phyloP scores from a whole-genome alignment of 2,113 vertebrate species.

The Microtus ochrogaster region DNA sequence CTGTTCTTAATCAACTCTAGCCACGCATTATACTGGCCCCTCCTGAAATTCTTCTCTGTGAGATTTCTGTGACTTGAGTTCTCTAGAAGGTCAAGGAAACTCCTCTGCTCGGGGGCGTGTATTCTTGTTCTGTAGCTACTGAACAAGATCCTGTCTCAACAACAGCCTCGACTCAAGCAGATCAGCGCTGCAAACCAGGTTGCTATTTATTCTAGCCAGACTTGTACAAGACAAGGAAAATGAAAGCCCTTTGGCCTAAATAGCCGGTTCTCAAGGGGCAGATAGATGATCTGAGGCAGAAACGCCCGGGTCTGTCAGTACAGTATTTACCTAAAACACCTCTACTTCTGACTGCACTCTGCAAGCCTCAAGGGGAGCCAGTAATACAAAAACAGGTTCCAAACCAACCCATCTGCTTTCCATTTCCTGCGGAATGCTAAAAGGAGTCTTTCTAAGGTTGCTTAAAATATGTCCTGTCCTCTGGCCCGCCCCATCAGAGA shows the following conservation, averaged over 20 bases:
- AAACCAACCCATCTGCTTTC: slow-evolving; percentile 74
- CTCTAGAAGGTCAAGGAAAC: neutral
- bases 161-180: neutral
- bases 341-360: neutral
- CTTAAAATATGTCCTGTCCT: slow-evolving; percentile 64
- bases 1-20: neutral
- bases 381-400: slow-evolving; percentile 66
- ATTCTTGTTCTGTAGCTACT: neutral
- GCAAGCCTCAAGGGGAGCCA: slow-evolving; percentile 8
- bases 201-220: neutral
- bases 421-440: slow-evolving; percentile 74
- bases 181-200: neutral
- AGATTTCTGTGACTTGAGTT: neutral
- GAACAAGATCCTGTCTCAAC: neutral
- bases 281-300: neutral
- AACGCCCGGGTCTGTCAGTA: neutral
- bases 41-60: neutral
- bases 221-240: neutral
- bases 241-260: neutral
- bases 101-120: neutral
- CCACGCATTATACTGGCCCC: neutral
- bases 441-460: slow-evolving; percentile 62
- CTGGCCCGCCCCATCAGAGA: slow-evolving; percentile 8
- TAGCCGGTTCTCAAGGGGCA: neutral
- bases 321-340: slow-evolving; percentile 58